Evolutionary conservation across 1,140 invertebrate species (phyloP), one percentile per base, ranked within the genome.

Genomic region (Zaprionus camerounensis): DNA sequence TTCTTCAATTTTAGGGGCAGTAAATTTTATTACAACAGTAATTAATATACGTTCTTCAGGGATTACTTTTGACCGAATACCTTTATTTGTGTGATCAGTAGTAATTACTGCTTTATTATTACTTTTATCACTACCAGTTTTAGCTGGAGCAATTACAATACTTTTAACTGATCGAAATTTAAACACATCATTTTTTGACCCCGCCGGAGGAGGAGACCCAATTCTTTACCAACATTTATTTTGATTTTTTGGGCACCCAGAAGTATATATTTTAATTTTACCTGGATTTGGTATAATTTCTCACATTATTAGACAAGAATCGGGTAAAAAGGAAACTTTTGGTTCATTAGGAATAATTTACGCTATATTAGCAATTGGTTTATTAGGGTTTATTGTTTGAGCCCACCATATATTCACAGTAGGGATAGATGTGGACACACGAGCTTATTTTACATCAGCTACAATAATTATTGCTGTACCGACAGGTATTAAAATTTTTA

Each of bases 221-320:
- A 24, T 24, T 24, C 22, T 24, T 24, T 24, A 2, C 0, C 22
- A 24, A 24, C 22, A 24, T 24, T 24, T 24, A 3, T 24, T 24
- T 24, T 24, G 2, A 94, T 96, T 96, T 93, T 96, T 96, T 94
- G 95, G 96, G 0, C 96, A 97, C 73, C 95, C 95, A 38, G 95
- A 96, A 94, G 95, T 96, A 78, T 96, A 96, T 93, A 96, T 97
- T 95, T 93, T 95, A 93, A 95, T 95, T 94, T 81, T 95, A 79
- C 94, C 94, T 7, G 94, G 94, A 93, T 95, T 95, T 93, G 95
- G 94, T 20, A 94, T 95, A 93, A 94, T 95, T 95, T 95, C 94
- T 31, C 94, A 95, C 91, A 95, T 95, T 93, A 94, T 95, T 93
- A 94, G 88, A 34, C 93, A 94, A 88, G 93, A 94, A 93, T 93